Conservation (phyloP, 2,113 vertebrate species). For the Elgaria multicarinata region DNA sequence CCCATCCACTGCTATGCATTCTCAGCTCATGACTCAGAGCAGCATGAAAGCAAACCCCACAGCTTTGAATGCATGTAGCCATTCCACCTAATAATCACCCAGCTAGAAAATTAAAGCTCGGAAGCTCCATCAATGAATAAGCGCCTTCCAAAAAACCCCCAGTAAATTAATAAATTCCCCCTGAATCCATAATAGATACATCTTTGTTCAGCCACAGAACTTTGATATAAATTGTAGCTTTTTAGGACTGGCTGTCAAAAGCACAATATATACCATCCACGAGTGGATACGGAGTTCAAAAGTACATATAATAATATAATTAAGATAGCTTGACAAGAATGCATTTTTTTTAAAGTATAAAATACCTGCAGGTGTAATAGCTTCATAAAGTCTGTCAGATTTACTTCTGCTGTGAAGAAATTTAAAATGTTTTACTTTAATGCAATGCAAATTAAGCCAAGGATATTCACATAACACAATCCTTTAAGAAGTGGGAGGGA, state of each 20-base stretch:
- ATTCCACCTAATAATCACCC: background rate
- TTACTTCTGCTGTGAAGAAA: slow-evolving; percentile 86
- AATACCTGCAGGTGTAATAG: slow-evolving; percentile 86
- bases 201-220: slow-evolving; percentile 75
- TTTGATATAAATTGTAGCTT: slow-evolving; percentile 81
- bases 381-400: slow-evolving; percentile 88
- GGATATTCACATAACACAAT: slow-evolving; percentile 74
- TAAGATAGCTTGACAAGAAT: slow-evolving; percentile 85
- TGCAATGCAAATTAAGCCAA: slow-evolving; percentile 83
- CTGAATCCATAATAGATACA: slow-evolving; percentile 73
- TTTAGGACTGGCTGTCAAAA: slow-evolving; percentile 78
- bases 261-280: slow-evolving; percentile 74
- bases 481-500: background rate
- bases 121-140: slow-evolving; percentile 48
- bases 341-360: slow-evolving; percentile 85
- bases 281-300: slow-evolving; percentile 80
- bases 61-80: fast-evolving
- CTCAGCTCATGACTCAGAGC: background rate
- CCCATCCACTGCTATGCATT: background rate
- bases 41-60: slow-evolving; percentile 3
- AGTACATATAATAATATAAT: slow-evolving; percentile 86
- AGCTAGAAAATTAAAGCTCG: slow-evolving; percentile 46
- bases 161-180: slow-evolving; percentile 76
- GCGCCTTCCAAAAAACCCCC: slow-evolving; percentile 27
- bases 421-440: slow-evolving; percentile 86